A percentile compares a stretch with the other conserved stretches of the same genome.
Conservation (phyloP, 2,113 vertebrate genomes). For the Chrysochloris asiatica region DNA sequence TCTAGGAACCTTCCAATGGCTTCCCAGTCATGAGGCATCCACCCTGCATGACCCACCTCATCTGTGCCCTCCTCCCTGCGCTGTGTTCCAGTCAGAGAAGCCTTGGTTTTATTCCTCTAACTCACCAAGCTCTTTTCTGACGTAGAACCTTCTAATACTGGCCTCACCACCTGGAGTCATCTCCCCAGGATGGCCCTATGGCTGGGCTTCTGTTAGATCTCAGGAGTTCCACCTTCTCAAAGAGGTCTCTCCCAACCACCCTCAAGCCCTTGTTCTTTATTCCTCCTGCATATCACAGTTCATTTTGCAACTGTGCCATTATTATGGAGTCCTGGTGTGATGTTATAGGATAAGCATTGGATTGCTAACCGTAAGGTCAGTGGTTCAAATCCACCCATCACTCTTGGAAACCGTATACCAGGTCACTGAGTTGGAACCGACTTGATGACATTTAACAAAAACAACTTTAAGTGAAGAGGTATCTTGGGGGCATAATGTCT, state of each 20-base stretch:
- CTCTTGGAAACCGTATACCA: no score
- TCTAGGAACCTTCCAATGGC: no score
- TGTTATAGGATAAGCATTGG: neutral
- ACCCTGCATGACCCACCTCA: rapidly evolving
- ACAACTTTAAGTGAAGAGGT: no score
- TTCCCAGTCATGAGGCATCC: neutral
- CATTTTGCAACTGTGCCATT: neutral
- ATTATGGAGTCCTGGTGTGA: no score
- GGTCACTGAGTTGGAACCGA: no score
- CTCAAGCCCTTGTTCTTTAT: neutral
- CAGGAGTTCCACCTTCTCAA: neutral
- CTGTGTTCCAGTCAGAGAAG: neutral
- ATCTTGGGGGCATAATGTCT: no score
- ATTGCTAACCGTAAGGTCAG: no score
- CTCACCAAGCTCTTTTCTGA: neutral
- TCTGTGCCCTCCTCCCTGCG: neutral
- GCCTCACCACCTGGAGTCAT: no score
- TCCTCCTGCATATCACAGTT: neutral
- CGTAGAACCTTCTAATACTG: no score
- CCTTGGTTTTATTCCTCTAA: neutral
- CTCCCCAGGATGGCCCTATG: neutral
- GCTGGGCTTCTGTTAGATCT: neutral
- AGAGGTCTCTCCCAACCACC: neutral
- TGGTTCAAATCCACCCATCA: no score
- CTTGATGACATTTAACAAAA: no score